phyloP scores from a whole-genome alignment of 2,113 vertebrate species.

The Pelecanus crispus region DNA sequence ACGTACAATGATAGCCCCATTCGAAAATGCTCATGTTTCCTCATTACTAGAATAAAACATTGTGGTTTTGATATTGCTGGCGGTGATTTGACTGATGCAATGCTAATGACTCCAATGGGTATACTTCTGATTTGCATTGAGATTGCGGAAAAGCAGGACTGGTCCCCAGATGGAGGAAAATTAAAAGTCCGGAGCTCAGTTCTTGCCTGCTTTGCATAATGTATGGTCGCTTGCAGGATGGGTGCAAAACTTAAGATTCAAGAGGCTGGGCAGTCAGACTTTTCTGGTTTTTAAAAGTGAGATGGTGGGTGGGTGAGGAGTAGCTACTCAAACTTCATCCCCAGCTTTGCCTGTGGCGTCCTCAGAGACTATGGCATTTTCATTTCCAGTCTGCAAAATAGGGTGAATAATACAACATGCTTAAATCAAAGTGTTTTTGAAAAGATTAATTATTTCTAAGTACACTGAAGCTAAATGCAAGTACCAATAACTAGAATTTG shows the following conservation, averaged over 20 bases:
- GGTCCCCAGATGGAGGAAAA: constrained; percentile 32
- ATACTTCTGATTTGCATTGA: constrained; percentile 30
- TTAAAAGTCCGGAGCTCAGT: constrained; percentile 5
- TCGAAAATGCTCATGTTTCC: constrained; percentile 10
- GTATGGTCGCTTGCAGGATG: constrained; percentile 19
- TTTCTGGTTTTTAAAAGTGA: constrained; percentile 8
- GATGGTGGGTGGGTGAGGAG: background rate
- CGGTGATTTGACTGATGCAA: constrained; percentile 34
- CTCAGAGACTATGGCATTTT: background rate
- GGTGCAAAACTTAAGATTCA: constrained; percentile 35
- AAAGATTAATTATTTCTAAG: constrained; percentile 47
- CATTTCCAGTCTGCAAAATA: constrained; percentile 14
- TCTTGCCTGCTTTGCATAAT: constrained; percentile 43
- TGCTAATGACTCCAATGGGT: constrained; percentile 44
- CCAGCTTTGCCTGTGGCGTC: constrained; percentile 17
- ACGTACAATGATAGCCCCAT: background rate
- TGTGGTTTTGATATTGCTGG: constrained; percentile 15
- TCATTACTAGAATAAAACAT: background rate
- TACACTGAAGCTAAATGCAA: constrained; percentile 23
- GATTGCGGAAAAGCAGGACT: constrained; percentile 37
- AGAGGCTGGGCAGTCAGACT: constrained; percentile 17
- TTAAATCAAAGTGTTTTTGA: constrained; percentile 38
- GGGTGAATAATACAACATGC: constrained; percentile 15
- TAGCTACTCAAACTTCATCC: background rate
- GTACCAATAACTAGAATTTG: constrained; percentile 34